These are phyloP conservation scores for Cyprinodon variegatus DNA, from an alignment of 2,113 vertebrate genomes.

Conservation along the genomic window DNA sequence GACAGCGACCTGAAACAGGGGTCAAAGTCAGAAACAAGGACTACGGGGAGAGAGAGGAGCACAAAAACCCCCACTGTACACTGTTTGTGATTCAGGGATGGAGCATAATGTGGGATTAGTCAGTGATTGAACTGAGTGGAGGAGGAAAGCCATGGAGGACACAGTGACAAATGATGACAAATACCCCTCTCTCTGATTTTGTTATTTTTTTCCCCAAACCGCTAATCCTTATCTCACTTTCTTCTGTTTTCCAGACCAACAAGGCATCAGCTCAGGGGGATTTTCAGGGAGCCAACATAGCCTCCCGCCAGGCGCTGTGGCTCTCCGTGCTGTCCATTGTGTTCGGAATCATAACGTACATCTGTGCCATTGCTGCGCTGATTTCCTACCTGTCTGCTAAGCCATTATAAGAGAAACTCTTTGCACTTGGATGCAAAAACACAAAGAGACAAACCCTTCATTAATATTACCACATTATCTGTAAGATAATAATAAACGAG, in stretches of 20 bases:
- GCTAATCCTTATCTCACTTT: slow-evolving; percentile 47
- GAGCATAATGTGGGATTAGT: slow-evolving; percentile 29
- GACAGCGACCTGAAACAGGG: slow-evolving; percentile 49
- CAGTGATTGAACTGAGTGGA: slow-evolving; percentile 43
- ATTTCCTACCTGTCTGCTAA: slow-evolving; percentile 88
- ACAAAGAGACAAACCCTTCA: slow-evolving; percentile 5
- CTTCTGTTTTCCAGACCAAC: slow-evolving; percentile 81
- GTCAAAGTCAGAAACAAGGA: slow-evolving; percentile 49
- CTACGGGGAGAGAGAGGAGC: slow-evolving; percentile 8
- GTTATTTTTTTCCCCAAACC: neutral
- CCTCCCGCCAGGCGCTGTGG: slow-evolving; percentile 87
- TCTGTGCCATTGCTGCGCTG: slow-evolving; percentile 84
- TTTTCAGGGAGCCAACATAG: slow-evolving; percentile 82
- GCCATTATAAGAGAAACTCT: slow-evolving; percentile 70
- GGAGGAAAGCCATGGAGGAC: slow-evolving; percentile 41
- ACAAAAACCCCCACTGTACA: slow-evolving; percentile 21
- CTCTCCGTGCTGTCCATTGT: slow-evolving; percentile 87
- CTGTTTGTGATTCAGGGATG: slow-evolving; percentile 29
- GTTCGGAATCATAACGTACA: slow-evolving; percentile 87
- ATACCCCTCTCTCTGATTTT: slow-evolving; percentile 37
- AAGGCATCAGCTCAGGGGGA: slow-evolving; percentile 88
- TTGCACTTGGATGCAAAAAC: neutral
- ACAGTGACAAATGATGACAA: slow-evolving; percentile 51
- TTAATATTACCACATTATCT: slow-evolving; percentile 20
- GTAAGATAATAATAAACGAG: neutral